Conservation (phyloP, 2,888 invertebrate genomes). For the Punctoribates punctum region DNA sequence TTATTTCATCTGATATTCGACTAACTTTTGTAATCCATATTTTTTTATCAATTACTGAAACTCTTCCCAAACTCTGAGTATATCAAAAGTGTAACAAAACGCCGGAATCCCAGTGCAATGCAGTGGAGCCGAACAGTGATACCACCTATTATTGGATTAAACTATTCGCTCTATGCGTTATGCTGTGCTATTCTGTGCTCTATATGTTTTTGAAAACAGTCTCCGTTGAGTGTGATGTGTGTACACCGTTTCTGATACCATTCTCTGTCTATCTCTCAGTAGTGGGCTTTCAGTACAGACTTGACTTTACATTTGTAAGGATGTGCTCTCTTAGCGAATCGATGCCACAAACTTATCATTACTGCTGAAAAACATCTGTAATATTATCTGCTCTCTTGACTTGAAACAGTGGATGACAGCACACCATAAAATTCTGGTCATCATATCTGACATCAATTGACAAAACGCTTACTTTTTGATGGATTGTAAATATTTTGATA, state of each 20-base stretch:
- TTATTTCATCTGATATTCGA: background rate
- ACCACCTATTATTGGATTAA: slow-evolving; percentile 35
- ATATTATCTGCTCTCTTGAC: slow-evolving; percentile 7
- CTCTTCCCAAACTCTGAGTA: too few relatives aligned
- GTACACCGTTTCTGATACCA: background rate
- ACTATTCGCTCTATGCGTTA: background rate
- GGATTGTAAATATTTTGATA: too few relatives aligned
- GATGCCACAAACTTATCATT: background rate
- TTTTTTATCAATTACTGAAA: too few relatives aligned
- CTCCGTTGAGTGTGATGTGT: background rate
- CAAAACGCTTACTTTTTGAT: too few relatives aligned
- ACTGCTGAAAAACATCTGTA: slow-evolving; percentile 6
- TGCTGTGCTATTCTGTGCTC: background rate
- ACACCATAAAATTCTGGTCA: background rate
- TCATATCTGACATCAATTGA: background rate
- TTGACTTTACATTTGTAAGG: slow-evolving; percentile 10
- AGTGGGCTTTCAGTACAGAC: background rate
- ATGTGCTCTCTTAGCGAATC: background rate
- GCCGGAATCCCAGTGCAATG: background rate
- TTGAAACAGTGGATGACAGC: slow-evolving; percentile 10
- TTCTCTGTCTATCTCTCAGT: background rate
- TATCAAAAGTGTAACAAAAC: too few relatives aligned
- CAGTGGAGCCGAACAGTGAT: slow-evolving; percentile 17
- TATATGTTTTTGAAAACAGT: background rate
- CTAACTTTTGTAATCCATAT: too few relatives aligned